phyloP scores from a whole-genome alignment of 2,888 invertebrate species.

The Drosophila melanocephala region DNA sequence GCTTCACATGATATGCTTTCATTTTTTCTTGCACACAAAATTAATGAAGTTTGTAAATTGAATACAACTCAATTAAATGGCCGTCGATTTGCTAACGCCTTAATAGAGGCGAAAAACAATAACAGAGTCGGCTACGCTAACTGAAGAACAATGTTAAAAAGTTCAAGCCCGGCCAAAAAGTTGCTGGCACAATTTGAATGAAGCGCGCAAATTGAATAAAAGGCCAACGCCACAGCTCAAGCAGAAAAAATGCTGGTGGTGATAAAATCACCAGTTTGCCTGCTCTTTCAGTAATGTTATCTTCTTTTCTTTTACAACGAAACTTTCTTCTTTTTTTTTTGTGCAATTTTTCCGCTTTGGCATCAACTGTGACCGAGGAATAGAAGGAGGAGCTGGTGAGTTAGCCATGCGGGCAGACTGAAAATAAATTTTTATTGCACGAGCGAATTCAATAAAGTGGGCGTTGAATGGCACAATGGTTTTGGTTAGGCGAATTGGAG shows the following conservation, averaged over 20 bases:
- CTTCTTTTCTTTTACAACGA: slow-evolving; percentile 15
- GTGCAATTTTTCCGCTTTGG: slow-evolving; percentile 31
- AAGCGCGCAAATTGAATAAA: slow-evolving; percentile 73
- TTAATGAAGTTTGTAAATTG: slow-evolving; percentile 28
- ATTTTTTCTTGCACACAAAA: slow-evolving; percentile 20
- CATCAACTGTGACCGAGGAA: slow-evolving; percentile 18
- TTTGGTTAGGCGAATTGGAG: slow-evolving; percentile 18
- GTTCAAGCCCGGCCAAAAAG: slow-evolving; percentile 64
- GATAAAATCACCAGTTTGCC: slow-evolving; percentile 69
- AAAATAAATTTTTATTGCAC: slow-evolving; percentile 71
- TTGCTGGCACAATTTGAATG: slow-evolving; percentile 65
- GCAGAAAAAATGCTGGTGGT: slow-evolving; percentile 69
- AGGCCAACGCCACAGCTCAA: slow-evolving; percentile 66
- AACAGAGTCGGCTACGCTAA: slow-evolving; percentile 28
- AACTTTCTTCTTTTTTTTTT: slow-evolving; percentile 22
- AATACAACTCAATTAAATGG: slow-evolving; percentile 23
- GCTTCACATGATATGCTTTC: slow-evolving; percentile 22
- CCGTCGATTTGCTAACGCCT: slow-evolving; percentile 11
- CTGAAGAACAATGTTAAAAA: slow-evolving; percentile 61
- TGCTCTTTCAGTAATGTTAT: slow-evolving; percentile 27
- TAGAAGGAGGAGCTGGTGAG: background rate
- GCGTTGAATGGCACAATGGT: slow-evolving; percentile 5
- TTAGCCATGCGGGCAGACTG: slow-evolving; percentile 31
- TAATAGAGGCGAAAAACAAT: slow-evolving; percentile 25
- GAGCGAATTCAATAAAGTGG: slow-evolving; percentile 70